phyloP scores from a whole-genome alignment of 2,113 vertebrate genomes.

The Furnarius figulus region DNA sequence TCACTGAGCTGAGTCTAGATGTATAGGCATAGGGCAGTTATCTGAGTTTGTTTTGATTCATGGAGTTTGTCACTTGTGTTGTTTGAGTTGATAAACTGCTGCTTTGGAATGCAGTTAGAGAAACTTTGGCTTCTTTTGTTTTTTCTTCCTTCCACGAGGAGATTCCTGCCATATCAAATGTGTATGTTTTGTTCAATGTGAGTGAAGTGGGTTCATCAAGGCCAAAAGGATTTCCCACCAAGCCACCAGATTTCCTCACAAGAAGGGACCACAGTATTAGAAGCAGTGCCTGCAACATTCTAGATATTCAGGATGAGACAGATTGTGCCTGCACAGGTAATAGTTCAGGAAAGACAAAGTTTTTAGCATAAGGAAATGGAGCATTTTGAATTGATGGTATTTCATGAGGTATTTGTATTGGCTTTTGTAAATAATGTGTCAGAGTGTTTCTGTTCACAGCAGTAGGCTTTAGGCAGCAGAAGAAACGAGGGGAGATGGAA shows the following conservation, averaged over 20 bases:
- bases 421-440: neutral
- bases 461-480: slow-evolving; percentile 15
- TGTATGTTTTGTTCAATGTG: neutral
- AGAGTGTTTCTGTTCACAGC: slow-evolving; percentile 34
- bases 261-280: neutral
- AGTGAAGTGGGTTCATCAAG: neutral
- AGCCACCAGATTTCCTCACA: neutral
- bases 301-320: neutral
- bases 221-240: neutral
- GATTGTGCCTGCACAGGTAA: neutral
- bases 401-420: neutral
- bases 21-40: neutral
- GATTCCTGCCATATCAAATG: neutral
- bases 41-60: neutral
- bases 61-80: neutral
- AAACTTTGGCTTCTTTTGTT: neutral
- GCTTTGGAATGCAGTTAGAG: neutral
- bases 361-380: neutral
- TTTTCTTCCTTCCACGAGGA: neutral
- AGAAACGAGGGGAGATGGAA: neutral
- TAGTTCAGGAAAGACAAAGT: neutral
- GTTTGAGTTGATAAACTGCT: neutral
- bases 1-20: neutral
- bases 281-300: neutral
- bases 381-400: neutral